Evolutionary conservation across 2,113 vertebrate genomes (phyloP).

Genomic region (Bungarus multicinctus): DNA sequence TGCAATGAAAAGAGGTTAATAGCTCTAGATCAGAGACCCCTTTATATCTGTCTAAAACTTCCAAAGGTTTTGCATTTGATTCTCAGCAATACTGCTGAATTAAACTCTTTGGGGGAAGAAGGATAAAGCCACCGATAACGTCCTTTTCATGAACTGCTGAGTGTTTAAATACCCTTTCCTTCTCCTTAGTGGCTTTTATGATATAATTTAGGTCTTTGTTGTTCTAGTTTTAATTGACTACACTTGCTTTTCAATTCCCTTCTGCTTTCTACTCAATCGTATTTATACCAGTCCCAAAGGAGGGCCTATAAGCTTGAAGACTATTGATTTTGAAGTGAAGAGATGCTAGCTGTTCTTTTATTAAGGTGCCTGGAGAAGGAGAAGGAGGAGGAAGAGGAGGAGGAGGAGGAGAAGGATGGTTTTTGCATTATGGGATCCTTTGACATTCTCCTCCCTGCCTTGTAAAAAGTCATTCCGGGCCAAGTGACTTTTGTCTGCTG

Average conservation of each 20-base stretch:
- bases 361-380: conserved; percentile 28
- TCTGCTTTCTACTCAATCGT: conserved; percentile 51
- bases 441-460: neutral
- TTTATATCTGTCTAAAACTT: neutral
- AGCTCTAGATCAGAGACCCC: neutral
- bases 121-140: conserved; percentile 6
- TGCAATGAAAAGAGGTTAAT: neutral
- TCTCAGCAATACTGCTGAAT: neutral
- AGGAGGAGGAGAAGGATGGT: neutral
- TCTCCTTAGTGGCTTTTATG: conserved; percentile 52
- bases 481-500: neutral
- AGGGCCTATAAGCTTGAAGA: conserved; percentile 45
- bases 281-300: conserved; percentile 62
- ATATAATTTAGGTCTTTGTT: conserved; percentile 52
- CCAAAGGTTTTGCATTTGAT: neutral
- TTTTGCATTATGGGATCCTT: neutral
- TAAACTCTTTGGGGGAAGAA: neutral
- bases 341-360: conserved; percentile 50
- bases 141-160: conserved; percentile 38
- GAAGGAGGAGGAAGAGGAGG: conserved; percentile 8
- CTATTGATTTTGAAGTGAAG: conserved; percentile 66
- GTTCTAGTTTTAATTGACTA: conserved; percentile 54
- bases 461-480: neutral
- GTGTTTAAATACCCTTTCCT: conserved; percentile 40
- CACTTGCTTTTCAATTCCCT: conserved; percentile 53